Evolutionary conservation across 2,888 invertebrate genomes (phyloP).

Genomic region (Rhynchonema sp.): DNA sequence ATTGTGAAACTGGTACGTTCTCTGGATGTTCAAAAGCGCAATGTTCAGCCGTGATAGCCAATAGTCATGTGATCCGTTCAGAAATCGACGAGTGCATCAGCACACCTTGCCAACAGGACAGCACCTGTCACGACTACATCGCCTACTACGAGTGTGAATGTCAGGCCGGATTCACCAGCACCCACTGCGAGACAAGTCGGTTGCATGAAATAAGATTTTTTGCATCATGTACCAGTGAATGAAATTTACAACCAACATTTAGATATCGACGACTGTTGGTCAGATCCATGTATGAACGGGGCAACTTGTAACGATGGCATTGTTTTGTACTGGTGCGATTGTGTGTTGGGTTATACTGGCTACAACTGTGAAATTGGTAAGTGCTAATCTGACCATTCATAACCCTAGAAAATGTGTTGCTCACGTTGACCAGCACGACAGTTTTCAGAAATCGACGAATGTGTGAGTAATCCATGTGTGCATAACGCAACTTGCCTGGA

Average conservation of each 20-base stretch:
- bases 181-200: conserved; percentile 67
- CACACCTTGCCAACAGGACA: not conserved
- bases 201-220: conserved; percentile 42
- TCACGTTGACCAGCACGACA: too few species aligned
- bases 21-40: not conserved
- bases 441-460: not conserved
- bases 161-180: conserved; percentile 74
- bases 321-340: not conserved
- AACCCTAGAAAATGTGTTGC: not conserved
- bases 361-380: not conserved
- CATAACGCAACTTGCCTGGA: not conserved
- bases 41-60: not conserved
- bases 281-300: conserved; percentile 1
- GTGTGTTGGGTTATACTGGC: not conserved
- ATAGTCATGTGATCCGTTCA: not conserved
- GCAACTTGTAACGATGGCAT: not conserved
- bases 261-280: conserved; percentile 4
- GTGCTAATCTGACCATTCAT: not conserved
- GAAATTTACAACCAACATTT: not conserved
- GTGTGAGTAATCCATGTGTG: not conserved
- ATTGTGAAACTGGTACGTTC: not conserved
- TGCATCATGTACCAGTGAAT: not conserved
- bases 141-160: conserved; percentile 45
- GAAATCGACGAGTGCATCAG: conserved; percentile 1
- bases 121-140: not conserved